Base-by-base conservation (phyloP, 2,888 invertebrate genomes). In the Epistrophe eligans region DNA sequence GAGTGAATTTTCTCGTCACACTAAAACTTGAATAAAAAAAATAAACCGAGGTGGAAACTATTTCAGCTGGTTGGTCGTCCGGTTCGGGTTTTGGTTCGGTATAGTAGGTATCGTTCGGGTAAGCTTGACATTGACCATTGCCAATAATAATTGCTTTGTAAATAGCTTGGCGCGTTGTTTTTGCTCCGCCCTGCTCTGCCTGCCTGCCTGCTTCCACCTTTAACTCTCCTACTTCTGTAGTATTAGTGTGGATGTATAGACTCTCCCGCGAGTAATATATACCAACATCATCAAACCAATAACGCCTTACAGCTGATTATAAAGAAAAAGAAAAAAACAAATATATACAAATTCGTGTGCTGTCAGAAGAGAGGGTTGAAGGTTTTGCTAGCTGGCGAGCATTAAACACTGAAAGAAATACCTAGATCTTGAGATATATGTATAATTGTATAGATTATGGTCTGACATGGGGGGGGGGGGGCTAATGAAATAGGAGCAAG, bases 101-200 rank as follows among this genome's bases (percentile, higher is more conserved):
- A 35, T 35, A 48, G 32, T 50, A 35, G 35, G 17, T 66, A 11
- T 50, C 17, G 40, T 32, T 71, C 79, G 71, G 58, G 66, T 19
- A 40, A 60, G 77, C 83, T 87, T 87, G 87, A 79, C 87, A 82
- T 87, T 87, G 87, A 82, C 87, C 87, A 79, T 79, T 82, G 83
- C 79, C 87, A 82, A 87, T 87, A 83, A 87, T 79, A 87, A 87
- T 85, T 80, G 77, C 79, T 83, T 74, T 71, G 79, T 83, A 79
- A 67, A 72, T 72, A 76, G 67, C 70, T 40, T 76, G 76, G 77
- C 52, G 67, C 40, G 55, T 74, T 70, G 79, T 66, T 57, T 50
- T 76, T 32, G 38, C 32, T 45, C 5, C 45, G 7, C 64, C 45
- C 55, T 40, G 1, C 24, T 24, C 24, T 2, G 24, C 24, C 24